Evolutionary conservation across 2,888 invertebrate species (phyloP).

Genomic region (Abrostola tripartita): DNA sequence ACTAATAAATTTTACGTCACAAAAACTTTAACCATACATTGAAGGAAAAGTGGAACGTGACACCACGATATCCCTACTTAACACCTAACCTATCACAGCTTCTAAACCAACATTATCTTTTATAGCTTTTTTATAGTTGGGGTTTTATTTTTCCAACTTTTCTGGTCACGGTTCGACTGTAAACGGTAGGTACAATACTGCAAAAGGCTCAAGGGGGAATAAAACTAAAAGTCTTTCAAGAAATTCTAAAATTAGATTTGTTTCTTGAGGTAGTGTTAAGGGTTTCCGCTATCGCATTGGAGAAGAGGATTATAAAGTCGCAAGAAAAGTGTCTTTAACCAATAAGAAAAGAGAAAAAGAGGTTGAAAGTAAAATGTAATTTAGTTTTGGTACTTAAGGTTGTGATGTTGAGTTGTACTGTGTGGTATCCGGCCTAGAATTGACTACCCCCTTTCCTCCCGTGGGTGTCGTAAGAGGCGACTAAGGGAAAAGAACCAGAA

Average conservation of each 20-base stretch:
- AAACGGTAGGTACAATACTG: slow-evolving; percentile 41
- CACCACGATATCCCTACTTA: slow-evolving; percentile 25
- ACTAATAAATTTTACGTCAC: too few relatives aligned
- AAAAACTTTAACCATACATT: too few relatives aligned
- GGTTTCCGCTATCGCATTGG: slow-evolving; percentile 3
- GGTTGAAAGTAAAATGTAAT: neutral
- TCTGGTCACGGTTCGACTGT: slow-evolving; percentile 40
- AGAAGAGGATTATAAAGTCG: neutral
- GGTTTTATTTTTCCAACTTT: slow-evolving; percentile 44
- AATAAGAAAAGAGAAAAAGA: neutral
- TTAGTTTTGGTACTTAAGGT: too few relatives aligned
- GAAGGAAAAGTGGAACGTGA: slow-evolving; percentile 24
- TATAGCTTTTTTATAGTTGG: slow-evolving; percentile 43
- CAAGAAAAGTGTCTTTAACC: neutral
- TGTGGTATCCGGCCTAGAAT: too few relatives aligned
- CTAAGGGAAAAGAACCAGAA: too few relatives aligned
- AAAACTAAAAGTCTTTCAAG: slow-evolving; percentile 39
- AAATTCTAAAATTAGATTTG: slow-evolving; percentile 50
- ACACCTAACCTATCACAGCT: slow-evolving; percentile 22
- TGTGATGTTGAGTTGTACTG: too few relatives aligned
- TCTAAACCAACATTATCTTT: slow-evolving; percentile 45
- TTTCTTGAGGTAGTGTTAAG: slow-evolving; percentile 26
- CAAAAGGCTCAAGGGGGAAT: slow-evolving; percentile 42
- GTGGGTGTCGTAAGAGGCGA: too few relatives aligned
- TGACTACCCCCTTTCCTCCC: too few relatives aligned